Conservation (phyloP, 2,797 vertebrate genomes). For the Cirrhinus mrigala region DNA sequence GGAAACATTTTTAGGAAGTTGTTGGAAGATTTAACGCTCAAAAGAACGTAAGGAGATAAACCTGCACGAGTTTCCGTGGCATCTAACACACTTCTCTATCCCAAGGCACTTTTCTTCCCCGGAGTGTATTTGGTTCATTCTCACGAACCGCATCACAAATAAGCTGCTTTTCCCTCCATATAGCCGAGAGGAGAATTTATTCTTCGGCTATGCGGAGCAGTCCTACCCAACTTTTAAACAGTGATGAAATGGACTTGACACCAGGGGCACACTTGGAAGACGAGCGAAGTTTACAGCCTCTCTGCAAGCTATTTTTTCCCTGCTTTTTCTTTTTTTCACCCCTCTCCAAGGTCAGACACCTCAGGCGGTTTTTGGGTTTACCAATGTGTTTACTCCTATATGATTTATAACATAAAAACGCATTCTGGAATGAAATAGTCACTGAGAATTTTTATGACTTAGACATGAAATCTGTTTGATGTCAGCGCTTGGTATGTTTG, state of each 20-base stretch:
- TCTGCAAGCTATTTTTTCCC: conserved; percentile 47
- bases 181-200: conserved; percentile 56
- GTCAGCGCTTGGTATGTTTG: neutral
- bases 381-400: conserved; percentile 43
- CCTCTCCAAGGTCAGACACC: conserved; percentile 66
- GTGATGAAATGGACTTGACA: conserved; percentile 72
- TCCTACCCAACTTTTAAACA: conserved; percentile 59
- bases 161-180: conserved; percentile 46
- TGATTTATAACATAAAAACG: conserved; percentile 43
- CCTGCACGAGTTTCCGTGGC: neutral
- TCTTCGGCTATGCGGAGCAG: conserved; percentile 52
- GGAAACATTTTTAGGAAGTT: conserved; percentile 28
- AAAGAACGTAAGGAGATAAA: conserved; percentile 29
- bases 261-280: conserved; percentile 64
- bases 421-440: conserved; percentile 18
- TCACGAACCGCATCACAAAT: conserved; percentile 53
- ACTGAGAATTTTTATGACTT: conserved; percentile 44
- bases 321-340: neutral
- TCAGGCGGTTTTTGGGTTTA: conserved; percentile 53
- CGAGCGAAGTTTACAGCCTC: conserved; percentile 67
- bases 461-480: neutral
- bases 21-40: conserved; percentile 13
- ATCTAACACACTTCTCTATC: conserved; percentile 32
- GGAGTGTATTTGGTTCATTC: conserved; percentile 55
- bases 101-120: conserved; percentile 4